These are phyloP conservation scores for Tineola bisselliella DNA, from an alignment of 2,888 invertebrate species.

Conservation along the genomic window DNA sequence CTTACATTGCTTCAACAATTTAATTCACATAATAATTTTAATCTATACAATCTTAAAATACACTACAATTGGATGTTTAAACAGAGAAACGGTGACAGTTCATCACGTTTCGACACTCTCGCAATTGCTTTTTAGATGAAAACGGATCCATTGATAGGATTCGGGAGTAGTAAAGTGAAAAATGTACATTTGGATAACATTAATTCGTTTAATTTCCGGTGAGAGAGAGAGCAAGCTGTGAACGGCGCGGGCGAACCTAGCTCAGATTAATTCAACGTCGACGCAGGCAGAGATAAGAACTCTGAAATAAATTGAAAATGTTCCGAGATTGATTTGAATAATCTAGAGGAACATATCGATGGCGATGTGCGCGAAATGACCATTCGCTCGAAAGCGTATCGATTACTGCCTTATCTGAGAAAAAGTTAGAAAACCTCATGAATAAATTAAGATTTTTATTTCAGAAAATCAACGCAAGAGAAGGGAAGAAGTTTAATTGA, in stretches of 20 bases:
- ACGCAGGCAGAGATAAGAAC: conserved; percentile 65
- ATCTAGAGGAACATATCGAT: conserved; percentile 55
- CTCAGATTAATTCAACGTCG: conserved; percentile 66
- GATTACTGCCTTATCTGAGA: neutral
- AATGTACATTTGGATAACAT: conserved; percentile 69
- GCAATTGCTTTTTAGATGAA: conserved; percentile 54
- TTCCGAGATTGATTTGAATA: conserved; percentile 69
- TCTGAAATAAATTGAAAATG: conserved; percentile 70
- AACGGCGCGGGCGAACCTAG: conserved; percentile 36
- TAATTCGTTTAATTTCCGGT: conserved; percentile 71
- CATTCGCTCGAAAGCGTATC: conserved; percentile 20
- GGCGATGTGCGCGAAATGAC: conserved; percentile 40
- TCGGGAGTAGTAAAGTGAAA: conserved; percentile 63
- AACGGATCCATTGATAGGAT: conserved; percentile 62
- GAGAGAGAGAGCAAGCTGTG: conserved; percentile 26
- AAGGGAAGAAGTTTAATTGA: conserved; percentile 8
- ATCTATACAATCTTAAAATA: neutral
- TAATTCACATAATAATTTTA: neutral
- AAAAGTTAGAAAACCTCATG: conserved; percentile 9
- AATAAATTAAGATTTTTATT: conserved; percentile 7
- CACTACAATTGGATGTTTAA: neutral
- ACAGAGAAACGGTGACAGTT: conserved; percentile 30
- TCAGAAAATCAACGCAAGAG: conserved; percentile 2
- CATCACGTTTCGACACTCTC: conserved; percentile 50
- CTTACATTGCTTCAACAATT: too few relatives aligned